phyloP scores from a whole-genome alignment of 2,888 invertebrate genomes.

The Zonitis immaculata region DNA sequence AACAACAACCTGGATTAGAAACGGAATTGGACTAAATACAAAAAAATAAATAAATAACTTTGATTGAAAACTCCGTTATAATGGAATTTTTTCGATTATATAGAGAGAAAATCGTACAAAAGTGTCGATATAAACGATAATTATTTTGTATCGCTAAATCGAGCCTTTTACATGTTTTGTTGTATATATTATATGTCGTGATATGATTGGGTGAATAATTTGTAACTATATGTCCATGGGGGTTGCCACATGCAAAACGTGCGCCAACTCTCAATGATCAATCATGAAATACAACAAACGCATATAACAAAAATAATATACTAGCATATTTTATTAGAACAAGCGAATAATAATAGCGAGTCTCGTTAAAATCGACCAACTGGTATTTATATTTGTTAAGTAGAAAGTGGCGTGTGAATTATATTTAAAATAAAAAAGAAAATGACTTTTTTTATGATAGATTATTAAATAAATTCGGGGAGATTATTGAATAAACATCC shows the following conservation, averaged over 20 bases:
- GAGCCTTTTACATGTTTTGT: too few species aligned
- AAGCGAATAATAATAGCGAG: constrained; percentile 30
- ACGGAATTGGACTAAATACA: not conserved
- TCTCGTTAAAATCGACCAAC: constrained; percentile 26
- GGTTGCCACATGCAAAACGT: constrained; percentile 29
- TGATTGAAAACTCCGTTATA: not conserved
- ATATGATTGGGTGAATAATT: constrained; percentile 20
- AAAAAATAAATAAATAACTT: not conserved
- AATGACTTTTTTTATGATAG: not conserved
- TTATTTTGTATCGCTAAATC: too few species aligned
- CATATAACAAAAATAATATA: not conserved
- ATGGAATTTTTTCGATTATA: too few species aligned
- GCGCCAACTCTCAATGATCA: constrained; percentile 28
- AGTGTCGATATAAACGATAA: not conserved
- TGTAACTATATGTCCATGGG: constrained; percentile 19
- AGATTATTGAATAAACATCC: constrained; percentile 21
- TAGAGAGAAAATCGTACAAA: too few species aligned
- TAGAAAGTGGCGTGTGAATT: constrained; percentile 17
- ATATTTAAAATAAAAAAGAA: not conserved
- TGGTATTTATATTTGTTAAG: constrained; percentile 15
- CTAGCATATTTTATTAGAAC: constrained; percentile 22
- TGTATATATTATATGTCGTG: constrained; percentile 16
- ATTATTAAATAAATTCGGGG: constrained; percentile 4
- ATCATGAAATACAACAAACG: constrained; percentile 23
- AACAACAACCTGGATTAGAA: not conserved